Conservation (phyloP, 1,140 invertebrate species). For the Pteromalus puparum region DNA sequence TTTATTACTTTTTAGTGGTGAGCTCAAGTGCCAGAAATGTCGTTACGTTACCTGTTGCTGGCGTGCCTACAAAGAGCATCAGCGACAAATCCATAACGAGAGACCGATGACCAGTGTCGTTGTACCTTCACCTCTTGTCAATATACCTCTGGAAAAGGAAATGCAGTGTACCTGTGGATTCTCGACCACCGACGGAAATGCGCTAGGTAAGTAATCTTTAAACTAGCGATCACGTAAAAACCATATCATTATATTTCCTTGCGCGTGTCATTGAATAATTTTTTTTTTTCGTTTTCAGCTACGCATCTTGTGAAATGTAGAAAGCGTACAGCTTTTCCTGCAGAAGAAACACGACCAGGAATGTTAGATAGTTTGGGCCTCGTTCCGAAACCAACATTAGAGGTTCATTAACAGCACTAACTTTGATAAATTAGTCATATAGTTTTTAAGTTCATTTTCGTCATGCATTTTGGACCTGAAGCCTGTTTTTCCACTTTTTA, state of each 20-base stretch:
- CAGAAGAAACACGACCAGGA: constrained; percentile 65
- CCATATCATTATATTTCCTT: not conserved
- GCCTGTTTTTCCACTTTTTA: not conserved
- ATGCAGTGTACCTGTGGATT: constrained; percentile 87
- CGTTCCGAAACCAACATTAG: constrained; percentile 65
- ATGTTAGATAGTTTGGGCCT: constrained; percentile 73
- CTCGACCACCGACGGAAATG: constrained; percentile 79
- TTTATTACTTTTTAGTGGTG: constrained; percentile 77
- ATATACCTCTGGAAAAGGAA: constrained; percentile 75
- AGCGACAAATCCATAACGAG: constrained; percentile 78
- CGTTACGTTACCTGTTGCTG: constrained; percentile 86
- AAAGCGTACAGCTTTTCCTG: constrained; percentile 64
- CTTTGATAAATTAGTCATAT: constrained; percentile 13
- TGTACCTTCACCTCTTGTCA: constrained; percentile 73
- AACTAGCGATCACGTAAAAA: constrained; percentile 23
- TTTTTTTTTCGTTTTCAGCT: constrained; percentile 61
- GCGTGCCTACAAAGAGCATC: constrained; percentile 84
- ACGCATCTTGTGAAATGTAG: constrained; percentile 71
- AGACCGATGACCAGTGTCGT: constrained; percentile 76
- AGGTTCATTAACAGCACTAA: constrained; percentile 55
- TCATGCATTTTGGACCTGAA: not conserved
- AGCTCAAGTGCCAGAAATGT: constrained; percentile 84
- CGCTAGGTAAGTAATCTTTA: constrained; percentile 63
- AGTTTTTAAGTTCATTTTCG: not conserved
- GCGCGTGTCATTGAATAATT: constrained; percentile 26